phyloP scores from a whole-genome alignment of 2,113 vertebrate genomes.

The Chamaea fasciata region DNA sequence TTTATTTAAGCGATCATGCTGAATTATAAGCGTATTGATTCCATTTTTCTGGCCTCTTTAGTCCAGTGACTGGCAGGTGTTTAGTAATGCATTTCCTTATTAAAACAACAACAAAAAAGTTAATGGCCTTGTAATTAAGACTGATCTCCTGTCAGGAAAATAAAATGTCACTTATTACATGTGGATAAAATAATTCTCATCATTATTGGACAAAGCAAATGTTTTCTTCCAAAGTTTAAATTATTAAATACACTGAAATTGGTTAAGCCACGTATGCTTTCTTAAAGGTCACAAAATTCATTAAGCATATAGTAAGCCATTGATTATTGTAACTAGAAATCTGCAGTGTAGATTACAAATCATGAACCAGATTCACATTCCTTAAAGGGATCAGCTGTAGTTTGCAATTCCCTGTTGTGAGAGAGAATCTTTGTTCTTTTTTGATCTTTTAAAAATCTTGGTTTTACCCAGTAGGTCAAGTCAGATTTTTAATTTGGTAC shows the following conservation, averaged over 20 bases:
- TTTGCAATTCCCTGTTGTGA: slow-evolving; percentile 34
- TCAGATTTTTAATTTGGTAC: slow-evolving; percentile 39
- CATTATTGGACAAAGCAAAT: slow-evolving; percentile 66
- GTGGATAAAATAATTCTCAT: slow-evolving; percentile 75
- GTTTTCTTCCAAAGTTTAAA: slow-evolving; percentile 76
- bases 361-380: background rate
- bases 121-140: slow-evolving; percentile 64
- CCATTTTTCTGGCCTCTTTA: background rate
- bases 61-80: slow-evolving; percentile 15
- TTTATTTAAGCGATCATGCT: slow-evolving; percentile 47
- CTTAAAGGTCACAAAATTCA: slow-evolving; percentile 82
- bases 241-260: slow-evolving; percentile 83
- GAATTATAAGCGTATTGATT: slow-evolving; percentile 57
- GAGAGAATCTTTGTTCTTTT: background rate
- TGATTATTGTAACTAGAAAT: slow-evolving; percentile 67
- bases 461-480: slow-evolving; percentile 32
- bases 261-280: slow-evolving; percentile 75
- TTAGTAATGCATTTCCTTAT: slow-evolving; percentile 70
- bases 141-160: slow-evolving; percentile 64
- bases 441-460: background rate
- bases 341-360: background rate
- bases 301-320: slow-evolving; percentile 73
- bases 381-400: background rate
- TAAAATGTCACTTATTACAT: slow-evolving; percentile 70
- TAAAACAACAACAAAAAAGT: slow-evolving; percentile 65